Base-by-base conservation (phyloP, 2,113 vertebrate species). In the Neogale vison region DNA sequence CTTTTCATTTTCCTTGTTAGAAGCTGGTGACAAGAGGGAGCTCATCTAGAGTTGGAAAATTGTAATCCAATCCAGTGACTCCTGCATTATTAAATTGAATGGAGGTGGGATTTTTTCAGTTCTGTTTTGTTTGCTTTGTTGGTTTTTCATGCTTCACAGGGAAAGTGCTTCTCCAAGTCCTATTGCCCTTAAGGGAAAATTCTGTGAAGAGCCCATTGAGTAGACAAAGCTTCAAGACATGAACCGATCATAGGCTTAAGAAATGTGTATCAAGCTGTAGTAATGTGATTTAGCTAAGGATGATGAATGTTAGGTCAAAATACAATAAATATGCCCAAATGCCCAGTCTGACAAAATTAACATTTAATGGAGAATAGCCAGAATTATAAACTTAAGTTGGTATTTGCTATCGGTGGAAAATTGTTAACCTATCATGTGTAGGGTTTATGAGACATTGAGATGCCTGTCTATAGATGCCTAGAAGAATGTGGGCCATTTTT, bases 241-340 rank as follows among this genome's bases (percentile, higher is more conserved):
- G 67, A 93, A 94, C 20, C n/a, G 84, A 92, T 52, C 39, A 45
- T 36, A 90, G 65, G 5, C 61, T 94, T 88, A 96, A 80, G 89
- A 90, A 89, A 42, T 83, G 9, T 21, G 7, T 34, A 63, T 88
- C 50, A 81, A 90, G 34, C 50, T 86, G 57, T 76, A 71, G 20
- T 72, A 4, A 1, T 42, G 77, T 86, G 45, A 74, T 47, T 86
- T 91, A 94, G 84, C 45, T 31, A 31, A 55, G 21, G 26, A 82
- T 61, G 74, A 93, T 47, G 69, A 59, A 89, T 72, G 4, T 72
- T 85, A 67, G 65, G 13, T 79, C 55, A 91, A 88, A 85, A 92
- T 71, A 76, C 26, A 69, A 93, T 69, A 92, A 97, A 77, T 10
- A 93, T 71, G 65, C 57, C 29, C 74, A 90, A 89, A 86, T 69